Evolutionary conservation across 2,888 invertebrate genomes (phyloP).

Genomic region (Rhamnusium bicolor): DNA sequence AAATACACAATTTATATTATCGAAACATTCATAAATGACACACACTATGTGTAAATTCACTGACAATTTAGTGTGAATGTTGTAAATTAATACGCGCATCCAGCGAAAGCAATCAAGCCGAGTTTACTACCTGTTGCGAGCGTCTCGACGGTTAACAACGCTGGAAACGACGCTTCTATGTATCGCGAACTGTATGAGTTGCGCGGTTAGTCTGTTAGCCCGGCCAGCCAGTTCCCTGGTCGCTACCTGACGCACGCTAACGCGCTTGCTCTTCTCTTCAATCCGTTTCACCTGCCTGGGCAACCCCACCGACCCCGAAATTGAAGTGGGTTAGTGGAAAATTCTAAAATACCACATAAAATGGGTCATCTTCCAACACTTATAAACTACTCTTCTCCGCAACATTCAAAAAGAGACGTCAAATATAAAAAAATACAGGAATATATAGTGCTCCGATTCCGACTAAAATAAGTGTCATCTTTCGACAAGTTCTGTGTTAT

Average conservation of each 20-base stretch:
- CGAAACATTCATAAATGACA: constrained; percentile 13
- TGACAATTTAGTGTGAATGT: constrained; percentile 6
- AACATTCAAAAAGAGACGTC: background rate
- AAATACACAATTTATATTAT: background rate
- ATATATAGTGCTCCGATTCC: background rate
- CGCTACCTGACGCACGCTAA: constrained; percentile 62
- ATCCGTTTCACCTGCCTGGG: constrained; percentile 55
- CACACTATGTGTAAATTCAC: constrained; percentile 7
- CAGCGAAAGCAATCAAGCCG: constrained; percentile 37
- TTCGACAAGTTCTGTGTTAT: too few species aligned
- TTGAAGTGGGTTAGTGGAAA: constrained; percentile 56
- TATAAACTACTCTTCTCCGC: background rate
- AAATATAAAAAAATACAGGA: background rate
- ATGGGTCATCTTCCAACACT: constrained; percentile 17
- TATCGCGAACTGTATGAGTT: constrained; percentile 52
- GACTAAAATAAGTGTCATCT: too few species aligned
- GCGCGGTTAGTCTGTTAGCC: constrained; percentile 64
- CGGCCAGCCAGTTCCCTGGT: constrained; percentile 59
- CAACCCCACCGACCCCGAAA: constrained; percentile 43
- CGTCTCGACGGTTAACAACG: constrained; percentile 54
- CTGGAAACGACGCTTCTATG: constrained; percentile 31
- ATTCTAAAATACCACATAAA: constrained; percentile 30
- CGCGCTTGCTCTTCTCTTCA: constrained; percentile 57
- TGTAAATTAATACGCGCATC: constrained; percentile 22
- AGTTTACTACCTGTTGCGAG: constrained; percentile 65